Base-by-base conservation (phyloP, 2,113 vertebrate species). In the Mus spicilegus region DNA sequence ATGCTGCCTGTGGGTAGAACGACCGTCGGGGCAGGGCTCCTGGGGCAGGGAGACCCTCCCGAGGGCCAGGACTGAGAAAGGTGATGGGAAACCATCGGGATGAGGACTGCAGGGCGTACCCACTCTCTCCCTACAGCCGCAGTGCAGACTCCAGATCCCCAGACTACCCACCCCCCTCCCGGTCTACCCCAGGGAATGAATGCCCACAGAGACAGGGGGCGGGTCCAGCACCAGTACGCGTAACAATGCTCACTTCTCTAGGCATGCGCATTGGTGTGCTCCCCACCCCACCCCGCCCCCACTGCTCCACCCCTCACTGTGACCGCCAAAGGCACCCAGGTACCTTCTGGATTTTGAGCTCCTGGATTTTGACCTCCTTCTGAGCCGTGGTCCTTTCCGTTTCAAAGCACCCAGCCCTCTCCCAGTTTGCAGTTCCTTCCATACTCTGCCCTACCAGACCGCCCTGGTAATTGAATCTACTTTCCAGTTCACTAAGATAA, bases 181-280 rank as follows among this genome's bases (percentile, higher is more conserved):
- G 6, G 0, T 36, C 19, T 7, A 4, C 54, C 24, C 28, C 12
- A 49, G 63, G 70, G 70, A 91, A 67, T 46, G 70, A 91, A 67
- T 46, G 73, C 11, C 3, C 11, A 0, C 4, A 3, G 42, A 73
- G 92, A 3, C 11, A 11, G 30, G 58, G 73, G 89, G 73, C 58
- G 39, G 67, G 63, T 51, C 72, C 26, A 42, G 2, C 36, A 51
- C 69, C 20, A 22, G 30, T 7, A 4, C 54, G 76, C 95, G 95
- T 91, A 87, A 98, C 96, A 96, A 97, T 94, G 86, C 72, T 46
- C 4, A 11, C n/a, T 2, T 1, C 42, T 75, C 81, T 7, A 78
- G 28, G 89, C 96, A 75, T 80, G 96, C 89, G 86, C 96, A 3
- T 12, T 91, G 3, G 0, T 9, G 58, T 42, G n/a, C 58, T 63